These are phyloP conservation scores for Lacerta bilineata DNA, from an alignment of 2,797 vertebrate species.

Conservation along the genomic window DNA sequence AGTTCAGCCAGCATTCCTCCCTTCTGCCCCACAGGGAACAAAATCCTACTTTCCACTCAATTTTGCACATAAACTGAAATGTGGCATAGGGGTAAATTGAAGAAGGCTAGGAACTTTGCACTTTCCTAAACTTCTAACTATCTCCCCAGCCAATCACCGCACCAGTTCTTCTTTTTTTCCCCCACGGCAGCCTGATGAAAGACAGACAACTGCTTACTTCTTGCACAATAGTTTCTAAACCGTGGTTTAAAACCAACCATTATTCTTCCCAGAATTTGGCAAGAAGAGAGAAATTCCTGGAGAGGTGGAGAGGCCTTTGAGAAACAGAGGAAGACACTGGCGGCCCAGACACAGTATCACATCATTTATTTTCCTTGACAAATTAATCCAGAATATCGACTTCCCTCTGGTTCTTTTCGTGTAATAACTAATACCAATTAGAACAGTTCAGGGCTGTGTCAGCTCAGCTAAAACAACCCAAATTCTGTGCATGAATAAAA, in stretches of 20 bases:
- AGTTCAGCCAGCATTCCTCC: neutral
- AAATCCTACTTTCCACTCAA: neutral
- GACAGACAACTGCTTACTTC: neutral
- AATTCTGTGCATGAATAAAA: neutral
- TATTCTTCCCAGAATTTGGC: constrained; percentile 3
- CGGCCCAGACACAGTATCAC: neutral
- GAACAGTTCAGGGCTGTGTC: neutral
- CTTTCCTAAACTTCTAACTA: neutral
- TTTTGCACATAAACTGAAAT: neutral
- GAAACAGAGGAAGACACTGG: neutral
- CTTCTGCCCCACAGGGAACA: neutral
- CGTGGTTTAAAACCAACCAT: neutral
- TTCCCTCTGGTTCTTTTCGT: neutral
- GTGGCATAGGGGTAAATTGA: neutral
- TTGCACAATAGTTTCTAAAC: constrained; percentile 1
- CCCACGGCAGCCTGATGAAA: neutral
- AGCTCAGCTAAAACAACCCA: neutral
- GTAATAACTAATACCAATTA: neutral
- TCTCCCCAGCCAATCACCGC: neutral
- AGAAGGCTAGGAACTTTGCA: neutral
- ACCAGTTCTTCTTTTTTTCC: neutral
- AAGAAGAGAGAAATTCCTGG: neutral
- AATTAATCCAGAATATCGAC: neutral
- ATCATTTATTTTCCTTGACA: neutral
- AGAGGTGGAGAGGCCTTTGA: neutral